phyloP scores from a whole-genome alignment of 2,888 invertebrate species.

The Eupithecia centaureata region DNA sequence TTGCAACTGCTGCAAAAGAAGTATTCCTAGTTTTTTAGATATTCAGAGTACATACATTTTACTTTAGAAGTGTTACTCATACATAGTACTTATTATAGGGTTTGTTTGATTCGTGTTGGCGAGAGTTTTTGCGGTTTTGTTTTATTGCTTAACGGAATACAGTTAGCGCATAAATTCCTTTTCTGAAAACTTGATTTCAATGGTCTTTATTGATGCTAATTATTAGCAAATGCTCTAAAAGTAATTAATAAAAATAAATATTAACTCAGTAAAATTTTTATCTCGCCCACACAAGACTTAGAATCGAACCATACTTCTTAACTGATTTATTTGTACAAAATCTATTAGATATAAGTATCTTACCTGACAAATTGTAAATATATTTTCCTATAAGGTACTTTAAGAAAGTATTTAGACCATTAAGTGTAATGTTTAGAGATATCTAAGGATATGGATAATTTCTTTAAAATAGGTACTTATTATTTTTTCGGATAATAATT shows the following conservation, averaged over 20 bases:
- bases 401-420: not conserved
- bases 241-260: no score
- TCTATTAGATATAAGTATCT: not conserved
- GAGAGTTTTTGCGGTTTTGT: not conserved
- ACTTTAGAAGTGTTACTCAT: not conserved
- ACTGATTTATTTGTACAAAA: not conserved
- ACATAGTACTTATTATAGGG: not conserved
- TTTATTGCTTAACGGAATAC: not conserved
- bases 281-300: no score
- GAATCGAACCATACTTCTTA: not conserved
- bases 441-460: not conserved
- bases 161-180: not conserved
- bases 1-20: not conserved
- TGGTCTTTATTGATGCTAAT: no score
- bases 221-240: no score
- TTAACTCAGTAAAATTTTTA: no score
- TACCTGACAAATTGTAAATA: not conserved
- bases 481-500: not conserved
- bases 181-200: no score
- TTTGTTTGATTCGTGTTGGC: not conserved
- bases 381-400: not conserved
- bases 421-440: not conserved
- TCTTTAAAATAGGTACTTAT: not conserved
- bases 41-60: not conserved
- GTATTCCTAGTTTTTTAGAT: constrained; percentile 1